Evolutionary conservation across 1,140 invertebrate genomes (phyloP).

Genomic region (Drosophila repleta): DNA sequence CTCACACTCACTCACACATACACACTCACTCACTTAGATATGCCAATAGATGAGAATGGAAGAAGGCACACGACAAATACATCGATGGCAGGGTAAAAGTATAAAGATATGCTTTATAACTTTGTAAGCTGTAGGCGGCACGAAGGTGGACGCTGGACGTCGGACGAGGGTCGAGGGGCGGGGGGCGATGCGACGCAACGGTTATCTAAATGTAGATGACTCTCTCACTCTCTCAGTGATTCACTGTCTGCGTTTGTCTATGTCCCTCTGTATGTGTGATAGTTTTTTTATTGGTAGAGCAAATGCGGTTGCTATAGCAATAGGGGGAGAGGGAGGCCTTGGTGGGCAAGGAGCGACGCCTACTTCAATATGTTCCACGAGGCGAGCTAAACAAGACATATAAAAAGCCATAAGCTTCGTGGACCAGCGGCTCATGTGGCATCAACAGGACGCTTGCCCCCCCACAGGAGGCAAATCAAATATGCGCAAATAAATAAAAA

Average conservation of each 20-base stretch:
- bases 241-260: constrained; percentile 13
- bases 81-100: constrained; percentile 49
- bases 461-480: constrained; percentile 62
- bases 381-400: constrained; percentile 71
- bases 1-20: not conserved
- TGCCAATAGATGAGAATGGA: constrained; percentile 18
- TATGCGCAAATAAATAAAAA: constrained; percentile 82
- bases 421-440: constrained; percentile 34
- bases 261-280: constrained; percentile 23
- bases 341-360: constrained; percentile 40
- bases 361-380: constrained; percentile 71
- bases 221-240: constrained; percentile 10
- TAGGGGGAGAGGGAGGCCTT: not conserved
- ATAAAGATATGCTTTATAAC: constrained; percentile 77
- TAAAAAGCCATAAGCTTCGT: constrained; percentile 76
- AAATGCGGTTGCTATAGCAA: constrained; percentile 18
- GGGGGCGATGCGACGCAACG: constrained; percentile 5
- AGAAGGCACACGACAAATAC: constrained; percentile 46
- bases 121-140: constrained; percentile 55
- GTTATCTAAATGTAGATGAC: constrained; percentile 42
- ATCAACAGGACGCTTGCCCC: constrained; percentile 21
- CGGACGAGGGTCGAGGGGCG: too few species aligned
- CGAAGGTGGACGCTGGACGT: constrained; percentile 24
- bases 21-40: not conserved
- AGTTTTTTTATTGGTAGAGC: constrained; percentile 64